phyloP scores from a whole-genome alignment of 2,113 vertebrate species.

The Amphilophus citrinellus region DNA sequence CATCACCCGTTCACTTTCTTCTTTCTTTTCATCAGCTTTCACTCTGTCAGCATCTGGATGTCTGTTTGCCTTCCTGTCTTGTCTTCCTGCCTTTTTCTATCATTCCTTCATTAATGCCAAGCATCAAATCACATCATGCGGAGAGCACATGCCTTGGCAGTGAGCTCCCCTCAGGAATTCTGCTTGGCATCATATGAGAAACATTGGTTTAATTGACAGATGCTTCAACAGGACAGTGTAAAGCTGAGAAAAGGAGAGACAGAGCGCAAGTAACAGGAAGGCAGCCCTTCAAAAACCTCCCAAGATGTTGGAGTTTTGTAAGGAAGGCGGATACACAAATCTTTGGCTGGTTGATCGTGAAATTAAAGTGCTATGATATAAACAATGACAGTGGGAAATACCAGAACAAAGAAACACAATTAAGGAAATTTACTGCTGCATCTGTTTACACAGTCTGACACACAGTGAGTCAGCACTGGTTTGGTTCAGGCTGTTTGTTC shows the following conservation, averaged over 20 bases:
- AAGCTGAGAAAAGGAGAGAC: constrained; percentile 2
- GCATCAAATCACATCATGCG: constrained; percentile 54
- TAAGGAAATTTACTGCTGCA: not conserved
- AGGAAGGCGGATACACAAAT: not conserved
- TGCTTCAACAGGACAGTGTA: constrained; percentile 15
- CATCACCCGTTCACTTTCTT: not conserved
- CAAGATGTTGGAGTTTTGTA: not conserved
- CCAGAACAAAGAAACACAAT: not conserved
- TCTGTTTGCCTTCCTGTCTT: constrained; percentile 38
- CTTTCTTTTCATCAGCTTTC: not conserved
- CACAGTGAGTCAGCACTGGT: constrained; percentile 36
- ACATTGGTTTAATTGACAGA: constrained; percentile 55
- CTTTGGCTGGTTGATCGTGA: not conserved
- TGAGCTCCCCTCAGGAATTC: constrained; percentile 56
- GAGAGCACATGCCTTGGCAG: constrained; percentile 64
- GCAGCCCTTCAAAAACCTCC: not conserved
- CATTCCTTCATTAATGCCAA: constrained; percentile 55
- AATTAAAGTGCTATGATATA: not conserved
- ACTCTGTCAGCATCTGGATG: constrained; percentile 33
- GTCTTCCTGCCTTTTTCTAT: constrained; percentile 30
- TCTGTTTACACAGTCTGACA: constrained; percentile 10
- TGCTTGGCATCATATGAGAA: constrained; percentile 53
- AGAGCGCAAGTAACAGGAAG: not conserved
- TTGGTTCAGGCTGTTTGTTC: constrained; percentile 34
- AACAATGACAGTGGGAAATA: not conserved